Evolutionary conservation across 2,888 invertebrate genomes (phyloP).

Genomic region (Punctoribates punctum): DNA sequence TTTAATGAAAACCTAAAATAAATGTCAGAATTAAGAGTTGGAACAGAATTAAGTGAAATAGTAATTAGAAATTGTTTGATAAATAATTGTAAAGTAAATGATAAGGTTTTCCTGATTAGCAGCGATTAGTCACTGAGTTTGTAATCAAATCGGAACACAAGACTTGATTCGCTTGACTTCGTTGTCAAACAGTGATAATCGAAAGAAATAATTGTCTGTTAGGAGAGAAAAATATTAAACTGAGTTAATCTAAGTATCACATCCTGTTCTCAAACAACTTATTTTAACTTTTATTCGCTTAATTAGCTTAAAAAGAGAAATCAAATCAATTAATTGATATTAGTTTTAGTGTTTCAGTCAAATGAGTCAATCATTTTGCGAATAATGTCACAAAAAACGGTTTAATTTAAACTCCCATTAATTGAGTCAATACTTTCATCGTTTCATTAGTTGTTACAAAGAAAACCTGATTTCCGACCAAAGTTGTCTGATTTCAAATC

Average conservation of each 20-base stretch:
- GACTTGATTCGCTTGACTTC: conserved; percentile 22
- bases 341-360: too few species aligned
- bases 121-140: conserved; percentile 15
- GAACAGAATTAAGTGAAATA: too few species aligned
- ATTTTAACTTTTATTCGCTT: conserved; percentile 14
- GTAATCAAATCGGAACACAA: conserved; percentile 21
- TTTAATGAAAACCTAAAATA: too few species aligned
- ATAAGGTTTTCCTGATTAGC: neutral
- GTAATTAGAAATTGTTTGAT: conserved; percentile 10
- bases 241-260: neutral
- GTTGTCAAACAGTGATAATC: conserved; percentile 9
- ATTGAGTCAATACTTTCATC: too few species aligned
- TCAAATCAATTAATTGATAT: too few species aligned
- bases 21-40: too few species aligned
- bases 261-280: neutral
- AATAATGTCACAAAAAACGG: too few species aligned
- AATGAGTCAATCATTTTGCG: too few species aligned
- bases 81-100: conserved; percentile 8
- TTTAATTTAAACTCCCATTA: too few species aligned
- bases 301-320: neutral
- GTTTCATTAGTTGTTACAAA: too few species aligned
- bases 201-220: neutral
- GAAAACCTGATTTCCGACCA: too few species aligned
- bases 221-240: neutral
- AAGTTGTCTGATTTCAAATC: too few species aligned